Base-by-base conservation (phyloP, 2,888 invertebrate species). In the Dyspetes luteomarginatus region DNA sequence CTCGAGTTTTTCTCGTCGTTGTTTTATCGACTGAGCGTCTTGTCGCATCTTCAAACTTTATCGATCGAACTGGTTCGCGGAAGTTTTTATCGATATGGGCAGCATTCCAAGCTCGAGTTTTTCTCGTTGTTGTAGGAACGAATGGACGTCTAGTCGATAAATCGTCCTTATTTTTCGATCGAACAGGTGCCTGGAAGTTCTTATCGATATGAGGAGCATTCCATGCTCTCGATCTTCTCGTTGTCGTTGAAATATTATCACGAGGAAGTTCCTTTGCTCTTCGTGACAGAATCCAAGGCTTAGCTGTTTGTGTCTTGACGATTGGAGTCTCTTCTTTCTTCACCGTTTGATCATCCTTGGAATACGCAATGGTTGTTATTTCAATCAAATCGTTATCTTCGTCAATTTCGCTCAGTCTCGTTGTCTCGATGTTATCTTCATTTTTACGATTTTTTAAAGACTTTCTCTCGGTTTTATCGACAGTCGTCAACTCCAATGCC, bases 61-160 rank as follows among this genome's bases (percentile, higher is more conserved):
- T 76, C 5, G 78, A 5, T 26, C 43, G 48, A 0, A 28, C 22
- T 50, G 79, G 76, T 15, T 83, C 83, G 17, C 73, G 75, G 60
- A 72, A 81, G 60, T 83, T 81, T 50, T 78, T 84, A 58, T 84
- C 84, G 0, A 65, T 36, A 26, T 83, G 76, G 3, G 76, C 41
- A 0, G 83, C 9, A 50, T 65, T 72, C 83, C 81, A 82, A 15
- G 69, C 68, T 22, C 83, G 77, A 1, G 83, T 50, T 74, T 36
- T 73, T 60, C 22, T 71, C 17, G 83, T 83, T 9, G 84, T 78
- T 12, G 64, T 22, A 9, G 71, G 55, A 9, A 75, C 24, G 36
- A 4, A 36, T 7, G 60, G 22, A 24, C 71, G 71, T 67, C 50
- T 30, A 19, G 81, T 74, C 5, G 81, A 56, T n/a, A n/a, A n/a